Evolutionary conservation across 2,797 vertebrate genomes (phyloP), one percentile per base, ranked within the genome.

Genomic region (Synanceia verrucosa): DNA sequence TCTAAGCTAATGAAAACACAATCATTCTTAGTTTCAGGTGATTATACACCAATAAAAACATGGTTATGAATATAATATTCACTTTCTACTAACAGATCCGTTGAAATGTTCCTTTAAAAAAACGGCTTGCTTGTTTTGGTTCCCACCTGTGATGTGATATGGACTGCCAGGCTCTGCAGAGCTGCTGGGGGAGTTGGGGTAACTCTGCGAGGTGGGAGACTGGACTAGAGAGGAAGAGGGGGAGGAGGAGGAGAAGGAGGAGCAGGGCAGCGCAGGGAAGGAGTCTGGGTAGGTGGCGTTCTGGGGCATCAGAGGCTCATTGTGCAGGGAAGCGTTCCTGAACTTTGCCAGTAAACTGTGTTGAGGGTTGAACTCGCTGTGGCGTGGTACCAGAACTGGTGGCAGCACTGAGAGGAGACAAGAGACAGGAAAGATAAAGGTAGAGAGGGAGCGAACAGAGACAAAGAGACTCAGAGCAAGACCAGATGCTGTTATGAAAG

Each of bases 281-380:
- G 97, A 98, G 72, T 98, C 97, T 0, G 97, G 97, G 61, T 95
- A 99, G 56, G 96, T 98, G 89, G 97, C 97, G 6, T 99, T 99
- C 90, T 97, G 97, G 0, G 97, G 97, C 97, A 99, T 97, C 77
- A 97, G 94, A 0, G 97, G 97, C 88, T 98, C 97, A 0, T 93
- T 97, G 93, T 97, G 96, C 46, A 98, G 93, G 13, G 97, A 98
- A 52, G 97, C 85, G 10, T 96, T 97, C 74, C 96, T 93, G 90
- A 99, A 99, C 89, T 97, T 97, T 55, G 97, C 97, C 31, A 99
- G 93, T 14, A 99, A 93, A 86, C 98, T 99, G 94, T 98, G 97
- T 79, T 99, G 97, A 19, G 98, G 96, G 92, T 99, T 98, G 82
- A 98, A 99, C 88, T 99, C 98, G 0, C 97, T 99, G 92, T 99